Evolutionary conservation across 2,113 vertebrate species (phyloP), one percentile per base, ranked within the genome.

Genomic region (Peromyscus maniculatus): DNA sequence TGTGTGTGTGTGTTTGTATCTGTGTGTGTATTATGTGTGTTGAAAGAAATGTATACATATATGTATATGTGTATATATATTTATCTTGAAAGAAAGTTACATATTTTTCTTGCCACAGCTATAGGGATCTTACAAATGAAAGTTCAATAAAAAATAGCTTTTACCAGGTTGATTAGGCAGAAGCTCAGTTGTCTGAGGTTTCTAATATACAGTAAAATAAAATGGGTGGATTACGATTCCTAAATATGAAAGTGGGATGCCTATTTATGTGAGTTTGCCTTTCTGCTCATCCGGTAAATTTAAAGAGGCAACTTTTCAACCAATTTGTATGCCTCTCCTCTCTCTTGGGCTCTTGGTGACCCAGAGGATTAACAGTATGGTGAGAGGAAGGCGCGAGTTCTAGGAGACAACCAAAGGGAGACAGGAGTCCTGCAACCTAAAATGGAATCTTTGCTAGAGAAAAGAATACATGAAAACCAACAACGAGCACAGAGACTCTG

Each of bases 391-490:
- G 49, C 28, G 26, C 26, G 66, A 1, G 12, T 22, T 46, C 67
- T 12, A 11, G 3, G 22, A 22, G 22, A 22, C 5, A 43, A 36
- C 1, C 31, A 31, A 7, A 21, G 43, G 10, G 57, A 87, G 36
- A 13, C 0, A 2, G 39, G 12, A 26, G 17, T 15, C 0, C 2
- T 64, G 24, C 36, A 84, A 21, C 62, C 43, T 39, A 31, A 39
- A 91, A 74, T 59, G 12, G 0, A 78, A 43, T 15, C 83, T 46
- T 12, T 22, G 12, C 5, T 5, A 74, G 10, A 57, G 39, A 49
- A 87, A 87, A 67, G 28, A 66, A 43, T 86, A 67, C 59, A 5
- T 26, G 49, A 49, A 43, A 49, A n/a, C 55, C 89, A 67, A 33
- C 67, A 71, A 57, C n/a, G 28, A 17, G 31, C 39, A 13, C 5